These are phyloP conservation scores for Ametastegia equiseti DNA, from an alignment of 2,888 invertebrate species.

Conservation along the genomic window DNA sequence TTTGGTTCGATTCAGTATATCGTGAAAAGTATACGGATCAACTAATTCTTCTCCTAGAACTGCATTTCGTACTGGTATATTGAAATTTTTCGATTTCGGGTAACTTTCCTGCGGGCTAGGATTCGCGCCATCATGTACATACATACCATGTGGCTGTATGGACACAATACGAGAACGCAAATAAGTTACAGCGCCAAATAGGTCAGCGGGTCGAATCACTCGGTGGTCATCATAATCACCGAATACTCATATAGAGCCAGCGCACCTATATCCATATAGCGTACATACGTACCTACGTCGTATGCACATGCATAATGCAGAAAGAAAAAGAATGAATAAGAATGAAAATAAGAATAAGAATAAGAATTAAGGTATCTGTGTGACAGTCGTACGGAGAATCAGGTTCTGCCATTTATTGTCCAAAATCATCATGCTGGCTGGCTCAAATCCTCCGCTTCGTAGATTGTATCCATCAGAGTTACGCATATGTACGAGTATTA, in stretches of 20 bases:
- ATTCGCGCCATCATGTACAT: no score
- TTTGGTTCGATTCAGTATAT: no score
- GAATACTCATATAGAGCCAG: not conserved
- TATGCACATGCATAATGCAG: constrained; percentile 3
- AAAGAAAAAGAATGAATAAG: not conserved
- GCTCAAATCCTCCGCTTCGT: not conserved
- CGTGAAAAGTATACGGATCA: no score
- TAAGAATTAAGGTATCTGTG: not conserved
- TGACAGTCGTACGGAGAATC: constrained; percentile 26
- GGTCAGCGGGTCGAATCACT: constrained; percentile 31
- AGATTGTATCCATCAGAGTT: constrained; percentile 15
- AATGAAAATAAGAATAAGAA: not conserved
- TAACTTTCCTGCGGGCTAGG: no score
- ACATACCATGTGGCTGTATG: not conserved
- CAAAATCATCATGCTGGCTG: not conserved
- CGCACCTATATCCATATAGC: not conserved
- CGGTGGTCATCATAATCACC: not conserved
- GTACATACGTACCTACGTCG: no score
- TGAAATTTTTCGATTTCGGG: no score
- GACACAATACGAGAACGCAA: not conserved
- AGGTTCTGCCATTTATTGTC: constrained; percentile 12
- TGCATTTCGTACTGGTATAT: not conserved
- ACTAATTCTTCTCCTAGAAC: no score
- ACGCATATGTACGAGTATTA: not conserved
- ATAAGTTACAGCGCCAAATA: not conserved